Evolutionary conservation across 2,797 vertebrate genomes (phyloP), one percentile per base, ranked within the genome.

Genomic region (Lepus townsendii): DNA sequence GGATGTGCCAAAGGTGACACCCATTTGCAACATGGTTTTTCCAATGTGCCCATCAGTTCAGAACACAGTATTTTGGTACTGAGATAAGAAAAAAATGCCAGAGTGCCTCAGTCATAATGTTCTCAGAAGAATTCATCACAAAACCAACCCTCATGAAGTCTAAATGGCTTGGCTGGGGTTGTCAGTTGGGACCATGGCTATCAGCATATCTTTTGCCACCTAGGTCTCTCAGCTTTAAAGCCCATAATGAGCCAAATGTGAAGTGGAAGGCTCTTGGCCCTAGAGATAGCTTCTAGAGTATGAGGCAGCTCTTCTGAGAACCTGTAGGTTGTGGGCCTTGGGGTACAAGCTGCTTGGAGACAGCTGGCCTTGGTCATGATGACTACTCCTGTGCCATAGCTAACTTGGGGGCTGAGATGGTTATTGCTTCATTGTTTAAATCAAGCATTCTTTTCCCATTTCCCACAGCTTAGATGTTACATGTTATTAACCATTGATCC

Each of bases 1-100:
- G 98, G 99, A 99, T 2, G 99, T 99, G 79, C 99, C 99, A 80
- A 99, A 99, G 0, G 99, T 99, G 54, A 99, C 99, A 3, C 99
- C 99, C 0, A 99, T 99, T 88, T 99, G 99, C 99, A 99, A 98
- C 99, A 99, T 99, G 11, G 99, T 99, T 98, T 99, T 99, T 68
- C 99, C 99, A 54, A 99, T 98, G 80, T 99, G 19, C 99, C 99
- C 99, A 99, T 99, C 97, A 99, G 98, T 97, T 99, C 99, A 93
- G 99, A 98, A 96, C 99, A 99, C 62, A 99, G 98, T 99, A 99
- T 99, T 86, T 99, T 99, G 26, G 99, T 98, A 98, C 99, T 99
- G 92, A 77, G 38, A 82, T 12, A 93, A 2, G 91, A 82, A 68
- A 20, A 4, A 0, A 0, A 1, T 19, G 5, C 32, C 77, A 24